These are phyloP conservation scores for Drosophila guanche DNA, from an alignment of 1,140 invertebrate genomes.

Conservation along the genomic window DNA sequence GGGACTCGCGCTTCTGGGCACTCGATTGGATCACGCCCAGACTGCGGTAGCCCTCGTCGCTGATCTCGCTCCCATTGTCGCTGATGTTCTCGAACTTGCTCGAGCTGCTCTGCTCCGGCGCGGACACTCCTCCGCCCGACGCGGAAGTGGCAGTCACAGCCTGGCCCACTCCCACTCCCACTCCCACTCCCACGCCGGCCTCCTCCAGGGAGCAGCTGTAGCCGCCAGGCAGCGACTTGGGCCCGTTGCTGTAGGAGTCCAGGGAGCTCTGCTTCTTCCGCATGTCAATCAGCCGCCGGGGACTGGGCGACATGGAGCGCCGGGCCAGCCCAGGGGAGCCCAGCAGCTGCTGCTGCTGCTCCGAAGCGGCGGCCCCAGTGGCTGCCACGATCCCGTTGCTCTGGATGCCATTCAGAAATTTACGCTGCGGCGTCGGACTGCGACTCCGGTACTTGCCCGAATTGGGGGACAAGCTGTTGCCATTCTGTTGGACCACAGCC, in stretches of 20 bases:
- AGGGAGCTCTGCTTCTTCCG: conserved; percentile 76
- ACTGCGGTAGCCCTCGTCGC: conserved; percentile 93
- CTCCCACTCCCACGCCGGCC: not conserved
- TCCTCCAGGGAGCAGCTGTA: conserved; percentile 39
- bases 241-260: conserved; percentile 59
- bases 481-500: conserved; percentile 28
- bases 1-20: conserved; percentile 86
- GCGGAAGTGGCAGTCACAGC: not conserved
- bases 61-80: conserved; percentile 93
- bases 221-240: conserved; percentile 62
- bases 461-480: conserved; percentile 26
- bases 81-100: conserved; percentile 86
- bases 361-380: not conserved
- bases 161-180: not conserved
- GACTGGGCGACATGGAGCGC: conserved; percentile 84
- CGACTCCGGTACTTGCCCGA: conserved; percentile 84
- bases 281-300: conserved; percentile 74
- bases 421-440: conserved; percentile 85
- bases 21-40: conserved; percentile 88
- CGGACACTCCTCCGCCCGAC: not conserved
- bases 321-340: conserved; percentile 51
- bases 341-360: conserved; percentile 27
- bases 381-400: conserved; percentile 22
- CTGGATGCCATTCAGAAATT: conserved; percentile 64
- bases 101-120: conserved; percentile 64